These are phyloP conservation scores for Proisotoma minuta DNA, from an alignment of 2,888 invertebrate genomes.

Conservation along the genomic window DNA sequence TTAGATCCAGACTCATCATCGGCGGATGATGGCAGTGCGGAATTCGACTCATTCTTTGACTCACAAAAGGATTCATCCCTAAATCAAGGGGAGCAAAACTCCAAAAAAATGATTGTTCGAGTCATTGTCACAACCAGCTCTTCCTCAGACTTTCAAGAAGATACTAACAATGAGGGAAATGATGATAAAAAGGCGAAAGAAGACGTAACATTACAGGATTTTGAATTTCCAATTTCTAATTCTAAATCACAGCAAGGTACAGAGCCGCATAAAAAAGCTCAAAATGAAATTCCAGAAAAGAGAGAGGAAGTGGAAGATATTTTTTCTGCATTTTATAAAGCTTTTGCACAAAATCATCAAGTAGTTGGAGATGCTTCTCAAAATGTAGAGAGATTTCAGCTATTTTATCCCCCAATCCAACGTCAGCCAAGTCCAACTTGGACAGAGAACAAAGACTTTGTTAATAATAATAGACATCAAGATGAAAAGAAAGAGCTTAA, in stretches of 20 bases:
- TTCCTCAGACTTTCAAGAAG: too few relatives aligned
- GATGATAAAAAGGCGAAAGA: not conserved
- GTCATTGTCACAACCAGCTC: constrained; percentile 37
- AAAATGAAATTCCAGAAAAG: not conserved
- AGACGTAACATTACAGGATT: constrained; percentile 9
- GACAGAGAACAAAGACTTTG: not conserved
- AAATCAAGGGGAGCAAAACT: not conserved
- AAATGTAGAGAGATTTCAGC: not conserved
- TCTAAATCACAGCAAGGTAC: not conserved
- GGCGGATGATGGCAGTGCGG: too few relatives aligned
- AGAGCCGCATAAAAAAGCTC: not conserved
- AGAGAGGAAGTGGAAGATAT: constrained; percentile 50
- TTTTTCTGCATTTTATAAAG: constrained; percentile 45
- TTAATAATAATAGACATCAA: not conserved
- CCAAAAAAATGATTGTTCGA: constrained; percentile 33
- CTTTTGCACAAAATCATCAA: constrained; percentile 27
- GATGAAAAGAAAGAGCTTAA: not conserved
- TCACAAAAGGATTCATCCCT: not conserved
- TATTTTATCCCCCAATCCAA: not conserved
- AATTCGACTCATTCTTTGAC: not conserved
- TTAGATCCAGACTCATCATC: not conserved
- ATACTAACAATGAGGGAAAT: too few relatives aligned
- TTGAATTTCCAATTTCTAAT: constrained; percentile 8
- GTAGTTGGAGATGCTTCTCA: not conserved
- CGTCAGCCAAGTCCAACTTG: not conserved